These are phyloP conservation scores for Platyura marginata DNA, from an alignment of 1,140 invertebrate genomes.

Conservation along the genomic window DNA sequence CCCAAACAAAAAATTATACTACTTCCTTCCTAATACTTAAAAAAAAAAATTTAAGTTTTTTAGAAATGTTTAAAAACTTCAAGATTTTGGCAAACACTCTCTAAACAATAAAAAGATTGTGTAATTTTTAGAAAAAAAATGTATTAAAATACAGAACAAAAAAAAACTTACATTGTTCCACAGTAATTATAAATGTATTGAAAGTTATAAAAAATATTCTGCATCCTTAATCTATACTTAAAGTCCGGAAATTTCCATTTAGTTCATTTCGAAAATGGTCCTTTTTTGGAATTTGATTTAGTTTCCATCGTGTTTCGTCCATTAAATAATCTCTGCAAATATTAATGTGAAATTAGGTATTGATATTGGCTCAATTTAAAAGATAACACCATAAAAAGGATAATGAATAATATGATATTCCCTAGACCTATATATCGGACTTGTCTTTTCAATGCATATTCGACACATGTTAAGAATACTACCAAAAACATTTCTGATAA, in stretches of 20 bases:
- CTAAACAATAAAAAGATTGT: too few relatives aligned
- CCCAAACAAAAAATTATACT: too few relatives aligned
- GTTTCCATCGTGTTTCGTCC: slow-evolving; percentile 1
- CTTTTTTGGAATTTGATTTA: not conserved
- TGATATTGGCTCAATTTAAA: not conserved
- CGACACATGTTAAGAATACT: not conserved
- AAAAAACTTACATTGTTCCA: too few relatives aligned
- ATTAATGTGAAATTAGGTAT: not conserved
- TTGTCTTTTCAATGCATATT: not conserved
- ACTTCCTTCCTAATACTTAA: too few relatives aligned
- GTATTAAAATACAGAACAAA: too few relatives aligned
- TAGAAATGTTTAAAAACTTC: too few relatives aligned
- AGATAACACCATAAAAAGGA: not conserved
- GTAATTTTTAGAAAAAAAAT: too few relatives aligned
- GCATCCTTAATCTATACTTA: not conserved
- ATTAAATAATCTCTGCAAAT: slow-evolving; percentile 1
- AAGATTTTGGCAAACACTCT: too few relatives aligned
- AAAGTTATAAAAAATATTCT: too few relatives aligned
- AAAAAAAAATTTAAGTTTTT: too few relatives aligned
- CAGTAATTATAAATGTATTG: too few relatives aligned
- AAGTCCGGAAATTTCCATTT: not conserved
- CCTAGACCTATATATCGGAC: not conserved
- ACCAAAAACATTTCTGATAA: not conserved
- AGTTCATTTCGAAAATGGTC: not conserved
- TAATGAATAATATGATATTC: too few relatives aligned